Evolutionary conservation across 2,113 vertebrate genomes (phyloP).

Genomic region (Hoplias malabaricus): DNA sequence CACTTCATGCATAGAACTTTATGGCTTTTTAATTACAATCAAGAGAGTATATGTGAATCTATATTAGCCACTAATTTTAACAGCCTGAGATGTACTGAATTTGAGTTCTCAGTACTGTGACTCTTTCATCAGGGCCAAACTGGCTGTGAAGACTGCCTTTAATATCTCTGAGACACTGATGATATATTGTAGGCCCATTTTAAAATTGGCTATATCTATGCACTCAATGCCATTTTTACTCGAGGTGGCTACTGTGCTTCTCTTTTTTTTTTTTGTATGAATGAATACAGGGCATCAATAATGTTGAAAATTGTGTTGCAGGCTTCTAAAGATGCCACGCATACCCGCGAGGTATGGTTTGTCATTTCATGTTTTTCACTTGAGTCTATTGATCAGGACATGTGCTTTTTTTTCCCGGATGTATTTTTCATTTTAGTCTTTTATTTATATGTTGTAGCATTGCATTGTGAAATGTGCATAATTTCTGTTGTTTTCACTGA

Average conservation of each 20-base stretch:
- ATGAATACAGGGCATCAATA: not conserved
- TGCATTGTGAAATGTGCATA: not conserved
- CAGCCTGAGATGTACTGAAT: not conserved
- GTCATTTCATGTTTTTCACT: not conserved
- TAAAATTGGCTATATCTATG: constrained; percentile 23
- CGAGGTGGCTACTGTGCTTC: not conserved
- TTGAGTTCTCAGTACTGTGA: not conserved
- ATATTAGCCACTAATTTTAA: not conserved
- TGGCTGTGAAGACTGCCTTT: not conserved
- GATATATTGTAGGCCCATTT: not conserved
- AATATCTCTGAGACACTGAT: not conserved
- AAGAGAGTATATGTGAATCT: not conserved
- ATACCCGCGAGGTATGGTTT: not conserved
- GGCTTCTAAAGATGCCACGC: not conserved
- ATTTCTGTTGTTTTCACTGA: not conserved
- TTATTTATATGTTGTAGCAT: not conserved
- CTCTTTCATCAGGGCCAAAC: not conserved
- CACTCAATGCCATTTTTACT: constrained; percentile 12
- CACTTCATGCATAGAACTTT: constrained; percentile 29
- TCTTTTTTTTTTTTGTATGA: not conserved
- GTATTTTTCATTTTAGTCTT: not conserved
- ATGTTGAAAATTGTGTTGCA: not conserved
- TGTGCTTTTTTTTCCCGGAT: not conserved
- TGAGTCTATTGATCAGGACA: not conserved
- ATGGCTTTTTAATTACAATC: constrained; percentile 11